These are phyloP conservation scores for Columbina picui DNA, from an alignment of 2,113 vertebrate species.

Conservation along the genomic window DNA sequence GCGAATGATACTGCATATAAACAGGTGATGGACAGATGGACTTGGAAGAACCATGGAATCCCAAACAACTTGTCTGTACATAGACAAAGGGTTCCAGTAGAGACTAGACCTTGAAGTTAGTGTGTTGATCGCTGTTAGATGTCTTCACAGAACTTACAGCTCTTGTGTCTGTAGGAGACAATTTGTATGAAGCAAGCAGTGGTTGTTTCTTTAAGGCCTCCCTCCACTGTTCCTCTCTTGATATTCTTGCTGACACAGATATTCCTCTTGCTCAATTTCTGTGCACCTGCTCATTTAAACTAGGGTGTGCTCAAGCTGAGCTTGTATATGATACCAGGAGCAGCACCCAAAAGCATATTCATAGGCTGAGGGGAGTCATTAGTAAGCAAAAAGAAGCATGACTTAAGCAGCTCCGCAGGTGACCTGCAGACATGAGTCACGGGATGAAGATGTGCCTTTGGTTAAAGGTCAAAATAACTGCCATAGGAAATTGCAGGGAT, in stretches of 20 bases:
- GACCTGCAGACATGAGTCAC: background rate
- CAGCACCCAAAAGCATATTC: background rate
- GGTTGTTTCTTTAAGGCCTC: background rate
- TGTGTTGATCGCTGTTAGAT: background rate
- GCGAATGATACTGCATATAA: background rate
- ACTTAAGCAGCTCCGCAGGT: background rate
- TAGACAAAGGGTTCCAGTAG: background rate
- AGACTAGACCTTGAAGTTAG: background rate
- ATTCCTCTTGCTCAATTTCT: background rate
- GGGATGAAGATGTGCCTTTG: background rate
- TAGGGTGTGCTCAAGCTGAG: background rate
- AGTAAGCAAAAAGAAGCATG: background rate
- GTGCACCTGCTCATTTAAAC: slow-evolving; percentile 20
- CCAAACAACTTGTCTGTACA: background rate
- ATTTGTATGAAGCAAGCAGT: background rate
- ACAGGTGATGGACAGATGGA: background rate
- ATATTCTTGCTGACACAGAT: slow-evolving; percentile 11
- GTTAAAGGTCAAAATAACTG: background rate
- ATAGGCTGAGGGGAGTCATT: background rate
- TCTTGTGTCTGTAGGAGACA: background rate
- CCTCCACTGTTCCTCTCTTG: background rate
- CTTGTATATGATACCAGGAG: background rate
- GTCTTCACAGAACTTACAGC: background rate
- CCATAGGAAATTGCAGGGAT: background rate
- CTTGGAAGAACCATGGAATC: background rate